Percentiles rank a stretch among this genome's conserved stretches.
These are phyloP conservation scores for Chesias legatella DNA, from an alignment of 2,888 invertebrate genomes.

Conservation along the genomic window DNA sequence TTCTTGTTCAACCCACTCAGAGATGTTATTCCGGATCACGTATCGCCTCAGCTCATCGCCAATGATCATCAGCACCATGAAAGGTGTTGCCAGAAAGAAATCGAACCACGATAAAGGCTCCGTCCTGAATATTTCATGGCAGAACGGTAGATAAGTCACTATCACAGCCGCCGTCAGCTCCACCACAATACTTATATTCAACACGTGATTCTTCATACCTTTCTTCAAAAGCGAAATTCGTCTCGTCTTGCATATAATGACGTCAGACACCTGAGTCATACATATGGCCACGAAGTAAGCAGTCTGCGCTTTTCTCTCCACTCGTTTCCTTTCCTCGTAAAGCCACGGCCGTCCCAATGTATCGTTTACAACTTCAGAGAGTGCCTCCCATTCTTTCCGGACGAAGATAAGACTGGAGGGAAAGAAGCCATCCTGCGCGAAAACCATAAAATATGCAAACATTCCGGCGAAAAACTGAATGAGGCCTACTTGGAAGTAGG, in stretches of 20 bases:
- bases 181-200: slow-evolving; percentile 82
- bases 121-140: slow-evolving; percentile 84
- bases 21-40: slow-evolving; percentile 83
- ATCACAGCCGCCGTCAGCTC: slow-evolving; percentile 84
- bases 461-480: slow-evolving; percentile 91
- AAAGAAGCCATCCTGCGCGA: slow-evolving; percentile 89
- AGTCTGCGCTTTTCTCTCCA: slow-evolving; percentile 88
- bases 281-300: slow-evolving; percentile 90
- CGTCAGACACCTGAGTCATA: slow-evolving; percentile 88
- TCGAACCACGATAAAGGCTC: slow-evolving; percentile 84
- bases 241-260: slow-evolving; percentile 89
- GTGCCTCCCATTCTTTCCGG: slow-evolving; percentile 86
- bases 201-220: slow-evolving; percentile 86
- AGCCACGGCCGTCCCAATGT: slow-evolving; percentile 89
- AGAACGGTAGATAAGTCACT: slow-evolving; percentile 85
- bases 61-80: slow-evolving; percentile 85
- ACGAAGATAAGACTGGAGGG: slow-evolving; percentile 84
- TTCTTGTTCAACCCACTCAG: slow-evolving; percentile 86
- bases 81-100: slow-evolving; percentile 87
- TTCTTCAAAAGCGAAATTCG: slow-evolving; percentile 86
- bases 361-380: slow-evolving; percentile 82
- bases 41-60: slow-evolving; percentile 87
- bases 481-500: slow-evolving; percentile 92
- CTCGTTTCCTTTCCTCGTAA: slow-evolving; percentile 82
- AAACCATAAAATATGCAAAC: slow-evolving; percentile 88